Conservation (phyloP, 64 coral and sea anemone genomes). For the Platygyra sinensis region DNA sequence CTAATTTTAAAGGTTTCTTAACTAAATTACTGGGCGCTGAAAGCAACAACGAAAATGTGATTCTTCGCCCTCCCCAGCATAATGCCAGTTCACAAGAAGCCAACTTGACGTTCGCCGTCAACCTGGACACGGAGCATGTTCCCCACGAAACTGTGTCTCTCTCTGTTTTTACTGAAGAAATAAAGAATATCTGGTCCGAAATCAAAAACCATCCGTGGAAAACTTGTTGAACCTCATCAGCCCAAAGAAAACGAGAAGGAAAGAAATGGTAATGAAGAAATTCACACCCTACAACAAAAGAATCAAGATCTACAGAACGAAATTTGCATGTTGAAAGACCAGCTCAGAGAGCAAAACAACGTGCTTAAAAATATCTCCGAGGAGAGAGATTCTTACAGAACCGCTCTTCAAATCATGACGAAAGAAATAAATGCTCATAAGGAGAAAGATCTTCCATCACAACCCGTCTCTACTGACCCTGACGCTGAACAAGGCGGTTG, state of each 20-base stretch:
- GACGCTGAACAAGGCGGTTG: no score
- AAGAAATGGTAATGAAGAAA: slow-evolving; percentile 15
- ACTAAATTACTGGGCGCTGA: background rate
- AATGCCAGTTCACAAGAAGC: no score
- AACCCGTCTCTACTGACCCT: no score
- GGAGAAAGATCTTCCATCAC: no score
- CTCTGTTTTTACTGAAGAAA: slow-evolving; percentile 2
- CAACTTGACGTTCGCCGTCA: no score
- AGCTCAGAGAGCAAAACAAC: slow-evolving; percentile 1
- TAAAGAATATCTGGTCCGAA: background rate
- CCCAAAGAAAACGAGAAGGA: slow-evolving; percentile 22
- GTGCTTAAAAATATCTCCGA: background rate
- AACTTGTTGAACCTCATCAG: slow-evolving; percentile 31
- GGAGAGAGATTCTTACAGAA: no score
- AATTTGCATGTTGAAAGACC: slow-evolving; percentile 6
- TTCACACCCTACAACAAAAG: background rate
- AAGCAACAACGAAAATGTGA: no score
- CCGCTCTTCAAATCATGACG: no score
- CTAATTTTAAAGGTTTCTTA: slow-evolving; percentile 17
- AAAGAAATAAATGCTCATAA: no score
- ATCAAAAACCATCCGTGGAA: slow-evolving; percentile 5
- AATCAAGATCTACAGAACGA: slow-evolving; percentile 20
- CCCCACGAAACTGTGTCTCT: background rate
- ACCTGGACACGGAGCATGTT: background rate
- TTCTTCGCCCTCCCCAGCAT: no score